These are phyloP conservation scores for Mechanitis mazaeus DNA, from an alignment of 2,888 invertebrate genomes.

Conservation along the genomic window DNA sequence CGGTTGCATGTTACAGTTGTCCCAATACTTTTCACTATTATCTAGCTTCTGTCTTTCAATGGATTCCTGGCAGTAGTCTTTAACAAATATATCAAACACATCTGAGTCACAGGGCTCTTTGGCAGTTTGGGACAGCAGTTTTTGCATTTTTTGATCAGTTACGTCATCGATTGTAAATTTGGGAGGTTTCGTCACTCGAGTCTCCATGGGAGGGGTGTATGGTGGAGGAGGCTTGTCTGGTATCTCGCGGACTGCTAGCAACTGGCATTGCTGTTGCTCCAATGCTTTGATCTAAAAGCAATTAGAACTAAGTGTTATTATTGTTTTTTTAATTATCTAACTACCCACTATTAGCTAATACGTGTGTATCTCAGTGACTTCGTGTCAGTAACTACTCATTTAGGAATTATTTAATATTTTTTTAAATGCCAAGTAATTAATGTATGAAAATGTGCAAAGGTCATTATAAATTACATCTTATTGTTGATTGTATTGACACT, in stretches of 20 bases:
- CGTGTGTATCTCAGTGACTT: too few relatives aligned
- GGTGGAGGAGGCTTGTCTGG: constrained; percentile 72
- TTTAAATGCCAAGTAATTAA: too few relatives aligned
- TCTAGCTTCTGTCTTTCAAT: constrained; percentile 41
- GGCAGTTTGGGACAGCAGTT: constrained; percentile 29
- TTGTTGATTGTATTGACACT: too few relatives aligned
- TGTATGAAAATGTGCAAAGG: too few relatives aligned
- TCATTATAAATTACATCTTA: too few relatives aligned
- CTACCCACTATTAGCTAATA: too few relatives aligned
- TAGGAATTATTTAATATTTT: too few relatives aligned
- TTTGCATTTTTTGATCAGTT: constrained; percentile 42
- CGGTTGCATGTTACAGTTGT: constrained; percentile 55
- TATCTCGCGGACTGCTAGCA: constrained; percentile 65
- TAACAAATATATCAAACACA: constrained; percentile 51
- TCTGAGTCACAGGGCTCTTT: constrained; percentile 36
- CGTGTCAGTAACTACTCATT: too few relatives aligned
- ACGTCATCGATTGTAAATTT: constrained; percentile 44
- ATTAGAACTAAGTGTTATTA: not conserved
- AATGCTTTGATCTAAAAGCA: constrained; percentile 62
- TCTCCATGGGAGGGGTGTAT: constrained; percentile 59
- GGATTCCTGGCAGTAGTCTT: constrained; percentile 56
- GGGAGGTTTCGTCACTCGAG: constrained; percentile 37
- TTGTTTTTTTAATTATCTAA: too few relatives aligned
- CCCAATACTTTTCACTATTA: constrained; percentile 58
- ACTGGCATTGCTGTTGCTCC: constrained; percentile 61